phyloP scores from a whole-genome alignment of 2,797 vertebrate genomes.

The Sebastes minor region DNA sequence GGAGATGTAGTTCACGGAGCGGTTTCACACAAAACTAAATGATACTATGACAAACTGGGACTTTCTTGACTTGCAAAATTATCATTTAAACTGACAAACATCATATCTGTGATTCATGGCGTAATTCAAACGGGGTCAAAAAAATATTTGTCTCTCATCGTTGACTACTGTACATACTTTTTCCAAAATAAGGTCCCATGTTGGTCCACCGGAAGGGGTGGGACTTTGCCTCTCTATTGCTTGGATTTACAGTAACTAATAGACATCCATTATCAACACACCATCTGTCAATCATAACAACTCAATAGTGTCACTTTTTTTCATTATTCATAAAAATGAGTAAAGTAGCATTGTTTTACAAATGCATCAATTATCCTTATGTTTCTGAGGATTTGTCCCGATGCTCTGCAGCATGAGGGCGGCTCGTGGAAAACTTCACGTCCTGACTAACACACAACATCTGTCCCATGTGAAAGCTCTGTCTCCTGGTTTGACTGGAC shows the following conservation, averaged over 20 bases:
- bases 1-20: no score
- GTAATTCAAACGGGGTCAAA: no score
- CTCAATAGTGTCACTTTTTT: background rate
- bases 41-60: no score
- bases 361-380: background rate
- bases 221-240: background rate
- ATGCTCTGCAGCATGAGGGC: background rate
- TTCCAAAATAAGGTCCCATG: background rate
- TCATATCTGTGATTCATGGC: no score
- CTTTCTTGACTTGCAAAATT: no score
- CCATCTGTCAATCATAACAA: background rate
- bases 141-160: no score
- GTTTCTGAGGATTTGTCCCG: background rate
- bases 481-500: constrained; percentile 12
- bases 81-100: no score
- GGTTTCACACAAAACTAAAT: no score
- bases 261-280: background rate
- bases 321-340: constrained; percentile 17
- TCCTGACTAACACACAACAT: constrained; percentile 9
- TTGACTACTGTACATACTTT: background rate
- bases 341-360: background rate
- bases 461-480: constrained; percentile 5
- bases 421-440: constrained; percentile 5
- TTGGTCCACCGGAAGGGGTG: no score
- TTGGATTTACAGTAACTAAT: background rate